Percentiles rank a stretch among this genome's conserved stretches.
Evolutionary conservation across 2,888 invertebrate species (phyloP).

Genomic region (Drosophila stalkeri): DNA sequence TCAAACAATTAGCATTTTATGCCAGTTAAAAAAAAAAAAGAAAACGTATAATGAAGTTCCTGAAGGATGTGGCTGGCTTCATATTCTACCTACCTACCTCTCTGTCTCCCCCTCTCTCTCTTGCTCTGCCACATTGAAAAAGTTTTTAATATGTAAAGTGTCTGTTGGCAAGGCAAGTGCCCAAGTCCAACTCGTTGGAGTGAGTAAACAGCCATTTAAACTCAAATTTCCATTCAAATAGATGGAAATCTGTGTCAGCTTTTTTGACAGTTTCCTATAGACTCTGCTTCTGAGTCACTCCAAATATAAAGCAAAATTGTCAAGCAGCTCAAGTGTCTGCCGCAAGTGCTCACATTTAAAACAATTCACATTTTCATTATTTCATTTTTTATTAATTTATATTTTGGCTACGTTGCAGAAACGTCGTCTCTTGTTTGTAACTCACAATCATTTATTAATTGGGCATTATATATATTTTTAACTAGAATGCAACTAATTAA

Average conservation of each 20-base stretch:
- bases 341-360: not conserved
- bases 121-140: constrained; percentile 27
- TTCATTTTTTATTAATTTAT: not conserved
- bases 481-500: no score
- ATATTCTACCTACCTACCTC: no score
- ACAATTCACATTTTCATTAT: not conserved
- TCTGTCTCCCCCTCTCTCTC: not conserved
- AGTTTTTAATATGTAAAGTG: constrained; percentile 77
- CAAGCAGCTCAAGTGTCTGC: not conserved
- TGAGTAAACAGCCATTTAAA: constrained; percentile 38
- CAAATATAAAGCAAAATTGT: constrained; percentile 6
- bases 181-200: not conserved
- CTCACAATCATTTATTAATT: not conserved
- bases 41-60: constrained; percentile 67
- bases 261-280: constrained; percentile 30
- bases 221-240: constrained; percentile 43
- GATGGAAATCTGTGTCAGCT: constrained; percentile 51
- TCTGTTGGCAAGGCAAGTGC: constrained; percentile 42
- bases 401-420: not conserved
- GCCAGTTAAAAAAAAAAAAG: constrained; percentile 48
- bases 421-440: no score
- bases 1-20: constrained; percentile 74
- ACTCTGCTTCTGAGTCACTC: constrained; percentile 21
- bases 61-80: constrained; percentile 52
- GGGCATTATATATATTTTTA: not conserved